Evolutionary conservation across 2,888 invertebrate species (phyloP), one percentile per base, ranked within the genome.

Genomic region (Chrysolina haemoptera): DNA sequence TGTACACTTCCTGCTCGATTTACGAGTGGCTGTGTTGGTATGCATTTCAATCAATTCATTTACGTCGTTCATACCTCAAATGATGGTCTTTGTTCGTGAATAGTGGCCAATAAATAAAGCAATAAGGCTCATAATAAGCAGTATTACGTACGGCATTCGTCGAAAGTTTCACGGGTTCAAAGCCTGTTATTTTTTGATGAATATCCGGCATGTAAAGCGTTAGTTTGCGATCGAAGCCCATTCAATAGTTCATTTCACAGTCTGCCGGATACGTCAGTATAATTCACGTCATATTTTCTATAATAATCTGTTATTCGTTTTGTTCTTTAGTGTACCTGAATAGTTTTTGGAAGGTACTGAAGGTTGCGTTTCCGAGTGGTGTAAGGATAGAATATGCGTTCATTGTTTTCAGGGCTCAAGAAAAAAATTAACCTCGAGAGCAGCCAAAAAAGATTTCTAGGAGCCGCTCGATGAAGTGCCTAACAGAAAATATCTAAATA

Each of bases 211-310:
- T 82, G 75, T 80, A 73, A 70, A 80, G 77, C 76, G 80, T 80
- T 80, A 79, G 78, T 76, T 76, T 80, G 80, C 76, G 70, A 78
- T 80, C 80, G 78, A 80, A 80, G 76, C 59, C 68, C 55, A 71
- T 75, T 78, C 70, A 81, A 81, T 79, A 76, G 80, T 76, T 69
- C 74, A 78, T 81, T 83, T 82, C 76, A 80, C 81, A 80, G 78
- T 75, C 77, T 73, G 75, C 81, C 83, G 83, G 83, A 83, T 83
- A 83, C 77, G 83, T 83, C 83, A 78, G 78, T 78, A 78, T 72
- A 62, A 70, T 76, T 82, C 75, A 81, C 79, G 78, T 83, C 83
- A 83, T 82, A 83, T 81, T 81, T 80, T 75, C 59, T 50, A 70
- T 75, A 63, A 73, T 73, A 48, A 70, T 76, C 68, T 62, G 64